Evolutionary conservation across 2,888 invertebrate species (phyloP).

Genomic region (Hypercompe scribonia): DNA sequence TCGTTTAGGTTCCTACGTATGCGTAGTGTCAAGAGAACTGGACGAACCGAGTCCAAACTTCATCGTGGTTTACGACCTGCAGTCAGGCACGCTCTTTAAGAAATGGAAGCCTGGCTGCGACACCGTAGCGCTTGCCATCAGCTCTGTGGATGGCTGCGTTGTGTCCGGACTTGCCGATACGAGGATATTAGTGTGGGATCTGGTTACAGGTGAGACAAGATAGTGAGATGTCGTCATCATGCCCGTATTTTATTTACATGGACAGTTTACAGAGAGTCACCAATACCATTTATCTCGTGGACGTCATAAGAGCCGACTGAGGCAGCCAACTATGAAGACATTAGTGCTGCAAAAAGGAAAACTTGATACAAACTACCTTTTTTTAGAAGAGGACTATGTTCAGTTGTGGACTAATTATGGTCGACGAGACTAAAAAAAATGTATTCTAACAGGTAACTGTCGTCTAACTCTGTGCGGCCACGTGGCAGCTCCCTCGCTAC

Average conservation of each 20-base stretch:
- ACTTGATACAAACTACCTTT: no score
- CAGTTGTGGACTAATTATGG: no score
- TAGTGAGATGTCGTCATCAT: background rate
- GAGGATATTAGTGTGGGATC: conserved; percentile 94
- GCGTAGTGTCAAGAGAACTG: conserved; percentile 87
- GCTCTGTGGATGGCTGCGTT: conserved; percentile 93
- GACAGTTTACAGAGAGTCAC: no score
- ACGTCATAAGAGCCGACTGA: no score
- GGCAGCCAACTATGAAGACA: no score
- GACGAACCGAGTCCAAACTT: conserved; percentile 94
- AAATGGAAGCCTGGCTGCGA: conserved; percentile 96
- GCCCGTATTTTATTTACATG: background rate
- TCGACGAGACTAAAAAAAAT: no score
- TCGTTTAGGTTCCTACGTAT: conserved; percentile 88
- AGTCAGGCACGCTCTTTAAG: conserved; percentile 95
- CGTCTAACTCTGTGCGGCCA: conserved; percentile 92
- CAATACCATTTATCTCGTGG: no score
- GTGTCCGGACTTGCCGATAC: conserved; percentile 94
- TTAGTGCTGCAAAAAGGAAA: background rate
- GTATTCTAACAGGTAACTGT: conserved; percentile 88
- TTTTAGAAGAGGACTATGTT: no score
- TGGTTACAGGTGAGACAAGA: conserved; percentile 89
- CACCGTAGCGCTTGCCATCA: conserved; percentile 94
- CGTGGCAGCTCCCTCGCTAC: conserved; percentile 91
- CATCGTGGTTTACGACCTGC: conserved; percentile 95